These are phyloP conservation scores for Epizoanthus stellaris DNA, from an alignment of 92 coral and sea anemone species.

Conservation along the genomic window DNA sequence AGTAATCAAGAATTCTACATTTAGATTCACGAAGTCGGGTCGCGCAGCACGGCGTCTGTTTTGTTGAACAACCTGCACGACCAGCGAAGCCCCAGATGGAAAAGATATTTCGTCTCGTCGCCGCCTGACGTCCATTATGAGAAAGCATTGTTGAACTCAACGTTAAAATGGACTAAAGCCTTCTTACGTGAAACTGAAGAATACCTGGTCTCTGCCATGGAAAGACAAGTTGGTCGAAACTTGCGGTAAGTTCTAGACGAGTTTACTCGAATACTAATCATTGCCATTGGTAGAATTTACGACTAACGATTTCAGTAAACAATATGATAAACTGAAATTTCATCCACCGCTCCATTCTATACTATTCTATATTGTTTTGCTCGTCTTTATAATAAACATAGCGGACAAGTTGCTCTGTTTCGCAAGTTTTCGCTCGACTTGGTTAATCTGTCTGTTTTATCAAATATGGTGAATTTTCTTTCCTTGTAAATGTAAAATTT, in stretches of 20 bases:
- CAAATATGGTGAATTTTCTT: too few relatives aligned
- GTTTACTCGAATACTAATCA: background rate
- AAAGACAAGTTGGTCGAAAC: background rate
- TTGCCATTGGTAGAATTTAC: background rate
- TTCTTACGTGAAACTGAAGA: slow-evolving; percentile 8
- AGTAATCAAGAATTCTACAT: slow-evolving; percentile 25
- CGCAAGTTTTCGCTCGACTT: background rate
- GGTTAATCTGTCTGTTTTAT: background rate
- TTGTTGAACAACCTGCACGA: slow-evolving; percentile 5
- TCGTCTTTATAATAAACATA: slow-evolving; percentile 4
- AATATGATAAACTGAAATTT: slow-evolving; percentile 6
- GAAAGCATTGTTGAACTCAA: background rate
- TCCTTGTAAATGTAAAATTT: background rate
- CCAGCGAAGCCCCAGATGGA: slow-evolving; percentile 14
- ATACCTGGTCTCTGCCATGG: background rate
- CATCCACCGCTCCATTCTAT: background rate
- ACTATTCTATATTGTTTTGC: background rate
- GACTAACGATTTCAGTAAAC: background rate
- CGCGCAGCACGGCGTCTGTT: slow-evolving; percentile 16
- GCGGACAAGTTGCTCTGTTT: background rate
- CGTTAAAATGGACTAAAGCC: background rate
- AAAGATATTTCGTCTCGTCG: background rate
- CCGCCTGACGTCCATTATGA: slow-evolving; percentile 12
- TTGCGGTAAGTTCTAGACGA: slow-evolving; percentile 8
- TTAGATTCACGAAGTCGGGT: slow-evolving; percentile 16